Evolutionary conservation across 2,797 vertebrate species (phyloP), one percentile per base, ranked within the genome.

Genomic region (Artibeus lituratus): DNA sequence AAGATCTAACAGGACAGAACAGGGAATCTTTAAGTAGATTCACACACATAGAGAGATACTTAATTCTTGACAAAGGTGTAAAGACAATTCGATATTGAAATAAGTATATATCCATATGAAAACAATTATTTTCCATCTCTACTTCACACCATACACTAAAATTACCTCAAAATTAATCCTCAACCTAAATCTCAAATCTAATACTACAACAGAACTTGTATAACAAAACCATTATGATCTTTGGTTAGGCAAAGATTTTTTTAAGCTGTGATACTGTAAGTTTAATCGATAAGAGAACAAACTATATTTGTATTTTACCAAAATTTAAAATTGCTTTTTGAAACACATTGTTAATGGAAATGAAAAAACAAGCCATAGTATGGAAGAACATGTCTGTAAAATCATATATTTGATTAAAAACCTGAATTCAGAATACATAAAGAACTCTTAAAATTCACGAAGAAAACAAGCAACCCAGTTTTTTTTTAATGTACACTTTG

Each of bases 271-370:
- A 84, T 21, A 74, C 22, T 47, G 70, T 59, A 94, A 88, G 10
- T 59, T 67, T 53, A 92, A 87, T 67, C 65, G n/a, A 85, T 76
- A 90, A 92, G 78, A 95, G n/a, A 95, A 44, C 35, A 84, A 91
- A 57, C 5, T 32, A 35, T 76, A 95, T 37, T 47, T 47, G 47
- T 47, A 90, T 51, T 90, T 84, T 18, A 67, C 70, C 76, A 90
- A 89, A 96, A 95, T 94, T 29, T 90, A 88, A 91, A 96, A 81
- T 47, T 84, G 11, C 16, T 90, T 29, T 90, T 84, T 29, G 84
- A 81, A 93, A 77, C 44, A 84, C 14, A 84, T 12, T 57, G 10
- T 65, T 92, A 90, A 94, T 69, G 55, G 14, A 11, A 88, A 90
- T 51, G 35, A 90, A 95, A 94, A 90, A 65, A 70, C 24, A 94